Evolutionary conservation across 2,888 invertebrate species (phyloP), one percentile per base, ranked within the genome.

Genomic region (Cosmopolites sordidus): DNA sequence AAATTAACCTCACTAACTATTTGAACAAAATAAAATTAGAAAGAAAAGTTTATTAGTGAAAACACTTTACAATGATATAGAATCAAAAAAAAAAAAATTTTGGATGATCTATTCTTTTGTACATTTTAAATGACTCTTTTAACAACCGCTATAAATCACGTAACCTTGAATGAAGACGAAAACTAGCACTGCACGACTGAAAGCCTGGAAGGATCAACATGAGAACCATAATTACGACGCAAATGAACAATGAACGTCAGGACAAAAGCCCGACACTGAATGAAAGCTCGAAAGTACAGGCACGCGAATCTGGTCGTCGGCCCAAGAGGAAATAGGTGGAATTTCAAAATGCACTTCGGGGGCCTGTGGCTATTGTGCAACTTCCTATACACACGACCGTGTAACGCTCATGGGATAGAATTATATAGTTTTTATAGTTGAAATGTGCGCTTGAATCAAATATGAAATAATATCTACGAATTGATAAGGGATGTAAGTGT

Each of bases 301-400:
- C 60, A 61, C 62, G 61, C 62, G 61, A 61, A 51, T 54, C 44
- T 43, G 41, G 40, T 43, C 53, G 14, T 18, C 33, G 11, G n/a
- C 33, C 50, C 49, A 41, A 39, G 55, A 62, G 64, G 64, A 64
- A 64, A 62, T 64, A 61, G 64, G 64, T 58, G 64, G 64, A 62
- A 60, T 61, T 54, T 51, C 45, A 59, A 61, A 62, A 60, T 58
- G 60, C 59, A 59, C 55, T 53, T 58, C 55, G 58, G 60, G 58
- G 60, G 58, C n/a, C 54, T 54, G 54, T 51, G 49, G 51, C 59
- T 43, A 61, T 62, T 63, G 60, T 63, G 41, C 47, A 38, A 60
- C 61, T 61, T 60, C 62, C 62, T 60, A 61, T 12, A 33, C 56
- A 56, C 49, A 49, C 56, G 52, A 49, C 43, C 18, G 48, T 48